Conservation (phyloP, 2,888 invertebrate genomes). For the Tachina grossa region DNA sequence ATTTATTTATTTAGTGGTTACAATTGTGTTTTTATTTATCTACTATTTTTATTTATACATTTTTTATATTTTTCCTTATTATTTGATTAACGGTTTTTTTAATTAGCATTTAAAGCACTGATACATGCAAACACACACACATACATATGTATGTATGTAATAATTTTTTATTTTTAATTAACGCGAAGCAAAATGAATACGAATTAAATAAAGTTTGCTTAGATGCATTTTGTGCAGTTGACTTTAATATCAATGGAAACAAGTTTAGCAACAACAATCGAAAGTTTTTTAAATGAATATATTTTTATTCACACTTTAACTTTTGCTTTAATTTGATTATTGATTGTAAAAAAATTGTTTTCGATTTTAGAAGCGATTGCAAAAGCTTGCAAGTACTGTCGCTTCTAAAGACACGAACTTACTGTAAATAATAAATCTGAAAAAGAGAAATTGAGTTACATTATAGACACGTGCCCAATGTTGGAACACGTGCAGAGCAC, state of each 20-base stretch:
- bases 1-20: not conserved
- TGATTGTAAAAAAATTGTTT: not conserved
- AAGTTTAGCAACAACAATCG: no score
- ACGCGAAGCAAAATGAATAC: no score
- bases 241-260: no score
- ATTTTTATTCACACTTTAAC: not conserved
- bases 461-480: not conserved
- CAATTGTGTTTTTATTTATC: not conserved
- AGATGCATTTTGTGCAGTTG: no score
- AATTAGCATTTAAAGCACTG: no score
- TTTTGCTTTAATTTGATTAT: not conserved
- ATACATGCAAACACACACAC: no score
- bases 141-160: no score
- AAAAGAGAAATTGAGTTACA: not conserved
- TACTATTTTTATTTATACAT: not conserved
- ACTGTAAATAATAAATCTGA: conserved; percentile 6
- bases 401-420: not conserved
- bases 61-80: not conserved
- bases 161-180: no score
- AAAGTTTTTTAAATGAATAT: no score
- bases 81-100: not conserved
- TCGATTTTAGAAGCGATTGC: not conserved
- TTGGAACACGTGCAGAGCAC: not conserved
- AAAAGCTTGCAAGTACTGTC: conserved; percentile 6
- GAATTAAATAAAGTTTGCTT: no score